Conservation (phyloP, 2,797 vertebrate species). For the Apogon hyalosoma region DNA sequence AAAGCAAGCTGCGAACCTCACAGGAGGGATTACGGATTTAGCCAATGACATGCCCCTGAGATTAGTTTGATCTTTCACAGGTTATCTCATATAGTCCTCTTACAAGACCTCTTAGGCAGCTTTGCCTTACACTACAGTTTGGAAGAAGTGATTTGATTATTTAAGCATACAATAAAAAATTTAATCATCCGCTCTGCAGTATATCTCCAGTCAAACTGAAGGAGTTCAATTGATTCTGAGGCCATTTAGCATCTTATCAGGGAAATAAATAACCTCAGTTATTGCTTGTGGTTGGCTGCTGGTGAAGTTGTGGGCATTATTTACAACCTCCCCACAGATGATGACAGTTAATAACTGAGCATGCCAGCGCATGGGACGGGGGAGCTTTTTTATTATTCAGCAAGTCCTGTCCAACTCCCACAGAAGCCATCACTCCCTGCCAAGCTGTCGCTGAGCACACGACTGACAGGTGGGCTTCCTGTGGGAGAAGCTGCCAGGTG, state of each 20-base stretch:
- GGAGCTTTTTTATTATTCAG: constrained; percentile 56
- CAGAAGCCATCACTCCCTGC: constrained; percentile 32
- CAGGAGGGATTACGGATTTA: constrained; percentile 73
- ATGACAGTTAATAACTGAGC: constrained; percentile 64
- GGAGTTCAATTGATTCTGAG: constrained; percentile 26
- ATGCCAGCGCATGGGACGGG: constrained; percentile 21
- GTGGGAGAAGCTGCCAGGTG: constrained; percentile 40
- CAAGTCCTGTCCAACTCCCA: constrained; percentile 37
- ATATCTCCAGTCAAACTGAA: constrained; percentile 26
- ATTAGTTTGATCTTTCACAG: constrained; percentile 75
- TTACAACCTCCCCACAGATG: constrained; percentile 52
- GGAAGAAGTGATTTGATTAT: constrained; percentile 20
- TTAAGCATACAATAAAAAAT: constrained; percentile 18
- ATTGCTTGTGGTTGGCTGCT: constrained; percentile 53
- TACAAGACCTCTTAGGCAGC: constrained; percentile 13
- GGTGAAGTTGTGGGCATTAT: constrained; percentile 56
- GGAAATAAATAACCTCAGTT: constrained; percentile 61
- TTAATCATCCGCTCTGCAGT: constrained; percentile 23
- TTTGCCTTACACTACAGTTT: constrained; percentile 20
- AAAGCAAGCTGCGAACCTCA: constrained; percentile 26
- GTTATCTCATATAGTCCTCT: constrained; percentile 53
- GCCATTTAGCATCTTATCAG: constrained; percentile 49
- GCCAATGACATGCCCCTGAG: constrained; percentile 61
- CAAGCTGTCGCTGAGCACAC: constrained; percentile 21
- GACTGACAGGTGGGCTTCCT: constrained; percentile 53